A percentile compares a stretch with the other conserved stretches of the same genome.
Conservation (phyloP, 2,888 invertebrate genomes). For the Thelaira solivaga region DNA sequence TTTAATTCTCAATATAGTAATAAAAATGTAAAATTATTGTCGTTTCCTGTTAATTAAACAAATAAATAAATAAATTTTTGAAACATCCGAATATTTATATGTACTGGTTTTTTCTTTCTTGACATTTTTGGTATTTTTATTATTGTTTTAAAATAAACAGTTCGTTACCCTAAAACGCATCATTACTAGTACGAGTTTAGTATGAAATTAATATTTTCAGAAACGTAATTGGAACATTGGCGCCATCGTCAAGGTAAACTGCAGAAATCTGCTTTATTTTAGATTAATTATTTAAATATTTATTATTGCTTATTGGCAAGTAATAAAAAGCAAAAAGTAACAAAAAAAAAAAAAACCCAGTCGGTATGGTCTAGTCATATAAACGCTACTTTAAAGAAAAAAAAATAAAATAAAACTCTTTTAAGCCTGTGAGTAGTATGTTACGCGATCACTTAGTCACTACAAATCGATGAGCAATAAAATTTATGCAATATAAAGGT, state of each 20-base stretch:
- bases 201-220: not conserved
- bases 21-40: not conserved
- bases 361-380: too few relatives aligned
- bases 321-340: too few relatives aligned
- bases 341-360: too few relatives aligned
- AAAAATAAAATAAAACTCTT: too few relatives aligned
- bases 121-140: not conserved
- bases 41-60: too few relatives aligned
- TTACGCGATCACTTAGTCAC: too few relatives aligned
- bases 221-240: not conserved
- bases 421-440: too few relatives aligned
- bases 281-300: too few relatives aligned
- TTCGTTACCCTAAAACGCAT: not conserved
- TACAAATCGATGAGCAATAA: too few relatives aligned
- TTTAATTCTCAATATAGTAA: not conserved
- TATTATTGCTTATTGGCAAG: too few relatives aligned
- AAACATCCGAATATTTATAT: not conserved
- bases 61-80: not conserved
- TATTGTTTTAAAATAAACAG: not conserved
- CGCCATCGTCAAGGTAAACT: slow-evolving; percentile 5
- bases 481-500: too few relatives aligned
- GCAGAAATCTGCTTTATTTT: not conserved
- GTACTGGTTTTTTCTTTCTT: not conserved
- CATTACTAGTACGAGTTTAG: not conserved
- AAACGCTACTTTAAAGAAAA: too few relatives aligned